Evolutionary conservation across 2,888 invertebrate genomes (phyloP).

Genomic region (Hemaris fuciformis): DNA sequence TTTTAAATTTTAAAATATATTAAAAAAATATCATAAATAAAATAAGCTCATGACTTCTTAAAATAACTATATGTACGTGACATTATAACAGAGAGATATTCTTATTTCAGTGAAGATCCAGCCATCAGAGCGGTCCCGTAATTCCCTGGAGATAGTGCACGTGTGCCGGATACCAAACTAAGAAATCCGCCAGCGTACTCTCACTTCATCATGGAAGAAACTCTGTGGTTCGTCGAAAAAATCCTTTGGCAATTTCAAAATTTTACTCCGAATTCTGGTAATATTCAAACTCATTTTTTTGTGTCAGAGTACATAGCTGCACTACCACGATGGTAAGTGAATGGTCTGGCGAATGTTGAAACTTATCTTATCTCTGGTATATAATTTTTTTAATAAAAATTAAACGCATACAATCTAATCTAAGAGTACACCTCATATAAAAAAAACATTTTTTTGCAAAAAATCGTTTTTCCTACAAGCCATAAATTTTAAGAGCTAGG

Average conservation of each 20-base stretch:
- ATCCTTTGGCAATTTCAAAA: background rate
- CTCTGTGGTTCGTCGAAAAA: background rate
- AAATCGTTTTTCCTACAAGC: too few species aligned
- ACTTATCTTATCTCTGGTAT: too few species aligned
- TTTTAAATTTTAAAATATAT: background rate
- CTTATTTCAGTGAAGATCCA: constrained; percentile 13
- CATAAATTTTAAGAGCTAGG: too few species aligned
- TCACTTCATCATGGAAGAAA: background rate
- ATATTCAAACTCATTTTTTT: background rate
- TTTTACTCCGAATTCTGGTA: background rate
- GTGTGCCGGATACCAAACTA: background rate
- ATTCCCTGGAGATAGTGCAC: constrained; percentile 8
- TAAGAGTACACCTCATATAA: too few species aligned
- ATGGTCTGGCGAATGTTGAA: too few species aligned
- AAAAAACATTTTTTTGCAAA: too few species aligned
- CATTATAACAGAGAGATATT: background rate
- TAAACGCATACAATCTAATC: too few species aligned
- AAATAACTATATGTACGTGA: constrained; percentile 3
- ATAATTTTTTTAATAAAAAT: too few species aligned
- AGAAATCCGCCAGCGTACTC: background rate
- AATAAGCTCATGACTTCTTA: background rate
- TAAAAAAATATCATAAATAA: background rate
- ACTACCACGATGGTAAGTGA: too few species aligned
- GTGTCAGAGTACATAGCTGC: too few species aligned
- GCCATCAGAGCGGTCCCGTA: constrained; percentile 48